Evolutionary conservation across 2,888 invertebrate genomes (phyloP), one percentile per base, ranked within the genome.

Genomic region (Aphidoletes aphidimyza): DNA sequence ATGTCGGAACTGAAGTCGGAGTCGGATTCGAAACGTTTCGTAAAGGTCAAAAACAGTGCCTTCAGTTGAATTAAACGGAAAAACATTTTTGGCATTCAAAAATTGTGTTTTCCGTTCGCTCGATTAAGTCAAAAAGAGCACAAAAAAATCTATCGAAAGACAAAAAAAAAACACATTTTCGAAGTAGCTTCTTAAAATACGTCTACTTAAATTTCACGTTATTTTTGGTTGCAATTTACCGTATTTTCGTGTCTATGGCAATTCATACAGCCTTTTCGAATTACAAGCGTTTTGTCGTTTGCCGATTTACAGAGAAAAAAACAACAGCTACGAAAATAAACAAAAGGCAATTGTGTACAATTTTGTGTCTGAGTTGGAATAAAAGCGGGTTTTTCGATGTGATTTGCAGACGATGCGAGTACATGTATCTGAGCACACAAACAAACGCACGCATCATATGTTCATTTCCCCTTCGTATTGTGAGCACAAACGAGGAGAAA

Each of bases 341-440:
- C 69, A 69, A 69, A 69, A 69, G n/a, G 69, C 69, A 30, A 69
- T 69, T 69, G 69, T 69, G 69, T 69, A 69, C 34, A 17, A 69
- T 69, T 69, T 69, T 69, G 54, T 30, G 69, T 69, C 69, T 69
- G 69, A 69, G 69, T 69, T 69, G 26, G 69, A 14, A 69, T 69
- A 69, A 34, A 69, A 69, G 69, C 69, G 69, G 69, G 69, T 69
- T 69, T 54, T 69, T 69, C 54, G 30, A 14, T 69, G 69, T 30
- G 17, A 69, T 69, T 69, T 34, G 30, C 69, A 30, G 69, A 69
- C 69, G 14, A 30, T 42, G 30, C 54, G 0, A 54, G 22, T 22
- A 54, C 54, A 54, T 22, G n/a, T 22, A 22, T 22, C 1, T 3
- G 22, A 22, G 22, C 9, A 54, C 22, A 22, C 54, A 54, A 54